Conservation (phyloP, 2,113 vertebrate species). For the Corythornis madagascariensis region DNA sequence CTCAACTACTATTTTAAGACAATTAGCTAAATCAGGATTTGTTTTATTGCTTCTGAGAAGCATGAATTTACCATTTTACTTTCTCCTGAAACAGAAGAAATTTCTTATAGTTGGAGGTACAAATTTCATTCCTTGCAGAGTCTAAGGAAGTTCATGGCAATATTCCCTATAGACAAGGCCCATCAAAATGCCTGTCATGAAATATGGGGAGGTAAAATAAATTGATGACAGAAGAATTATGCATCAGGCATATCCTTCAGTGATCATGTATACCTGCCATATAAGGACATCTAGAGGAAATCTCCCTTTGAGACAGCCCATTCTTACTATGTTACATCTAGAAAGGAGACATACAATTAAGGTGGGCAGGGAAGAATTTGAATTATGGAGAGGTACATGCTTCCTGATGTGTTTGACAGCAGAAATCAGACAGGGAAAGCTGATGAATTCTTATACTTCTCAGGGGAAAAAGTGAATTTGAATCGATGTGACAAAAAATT, state of each 20-base stretch:
- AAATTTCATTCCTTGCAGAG: background rate
- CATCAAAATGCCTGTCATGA: conserved; percentile 25
- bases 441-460: conserved; percentile 72
- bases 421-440: conserved; percentile 68
- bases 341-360: conserved; percentile 68
- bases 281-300: conserved; percentile 38
- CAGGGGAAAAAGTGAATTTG: conserved; percentile 65
- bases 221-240: conserved; percentile 4
- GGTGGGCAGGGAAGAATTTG: conserved; percentile 65
- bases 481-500: conserved; percentile 72
- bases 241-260: background rate
- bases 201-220: background rate
- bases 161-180: background rate
- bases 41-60: background rate
- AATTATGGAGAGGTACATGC: conserved; percentile 66
- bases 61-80: background rate
- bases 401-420: conserved; percentile 74
- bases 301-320: conserved; percentile 23
- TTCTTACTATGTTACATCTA: conserved; percentile 43
- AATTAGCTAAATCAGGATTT: background rate
- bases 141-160: conserved; percentile 6
- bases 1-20: background rate
- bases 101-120: background rate
- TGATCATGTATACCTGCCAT: background rate
- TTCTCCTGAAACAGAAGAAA: background rate